These are phyloP conservation scores for Lepus americanus DNA, from an alignment of 2,113 vertebrate species.

Conservation along the genomic window DNA sequence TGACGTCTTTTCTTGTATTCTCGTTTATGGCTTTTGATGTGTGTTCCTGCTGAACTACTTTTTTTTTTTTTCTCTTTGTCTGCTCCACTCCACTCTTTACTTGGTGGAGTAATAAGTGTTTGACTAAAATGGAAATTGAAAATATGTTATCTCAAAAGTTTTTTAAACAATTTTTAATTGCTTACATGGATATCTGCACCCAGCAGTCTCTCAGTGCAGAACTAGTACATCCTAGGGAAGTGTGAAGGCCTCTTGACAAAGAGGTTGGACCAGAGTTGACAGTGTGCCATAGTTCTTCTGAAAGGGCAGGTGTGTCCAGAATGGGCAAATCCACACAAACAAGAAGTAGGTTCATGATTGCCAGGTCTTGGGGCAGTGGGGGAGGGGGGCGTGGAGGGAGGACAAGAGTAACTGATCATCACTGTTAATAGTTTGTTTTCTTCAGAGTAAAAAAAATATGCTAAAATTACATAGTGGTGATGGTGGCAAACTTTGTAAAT, in stretches of 20 bases:
- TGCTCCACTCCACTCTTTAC: too few species aligned
- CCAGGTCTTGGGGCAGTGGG: too few species aligned
- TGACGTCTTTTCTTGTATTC: too few species aligned
- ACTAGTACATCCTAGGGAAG: background rate
- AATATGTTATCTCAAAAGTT: too few species aligned
- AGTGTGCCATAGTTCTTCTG: background rate
- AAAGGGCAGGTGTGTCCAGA: background rate
- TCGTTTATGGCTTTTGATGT: too few species aligned
- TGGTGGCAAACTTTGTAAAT: constrained; percentile 20
- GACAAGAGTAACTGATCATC: background rate
- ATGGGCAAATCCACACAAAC: background rate
- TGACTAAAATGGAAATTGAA: too few species aligned
- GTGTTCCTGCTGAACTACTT: too few species aligned
- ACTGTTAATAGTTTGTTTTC: background rate
- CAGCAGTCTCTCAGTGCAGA: background rate
- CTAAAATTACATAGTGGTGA: background rate
- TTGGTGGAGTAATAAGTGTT: too few species aligned
- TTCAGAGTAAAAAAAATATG: background rate
- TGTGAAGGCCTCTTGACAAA: background rate
- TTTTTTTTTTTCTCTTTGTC: too few species aligned
- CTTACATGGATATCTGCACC: background rate
- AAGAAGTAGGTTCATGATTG: background rate
- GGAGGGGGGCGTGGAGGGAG: background rate
- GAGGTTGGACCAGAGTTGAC: background rate
- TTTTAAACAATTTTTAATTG: background rate